Evolutionary conservation across 2,113 vertebrate genomes (phyloP), one percentile per base, ranked within the genome.

Genomic region (Strigops habroptila): DNA sequence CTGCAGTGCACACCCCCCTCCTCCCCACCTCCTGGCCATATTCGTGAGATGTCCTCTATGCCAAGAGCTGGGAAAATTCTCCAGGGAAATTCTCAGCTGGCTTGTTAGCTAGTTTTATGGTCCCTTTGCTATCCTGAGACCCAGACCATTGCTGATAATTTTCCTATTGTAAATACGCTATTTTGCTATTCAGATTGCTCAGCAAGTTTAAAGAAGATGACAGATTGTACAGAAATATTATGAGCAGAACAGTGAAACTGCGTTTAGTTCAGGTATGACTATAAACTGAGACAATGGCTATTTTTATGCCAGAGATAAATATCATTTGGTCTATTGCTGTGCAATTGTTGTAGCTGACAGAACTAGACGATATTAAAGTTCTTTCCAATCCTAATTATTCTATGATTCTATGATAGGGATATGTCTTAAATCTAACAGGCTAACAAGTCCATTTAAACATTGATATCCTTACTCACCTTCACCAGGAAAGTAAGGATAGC

Each of bases 141-240:
- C 44, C 31, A 85, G 31, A 84, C 11, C 18, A 75, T 17, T 76
- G 60, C 27, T 94, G 51, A 51, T 96, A 67, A 83, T 92, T 80
- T 98, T 97, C 95, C 96, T 97, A 95, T 82, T 96, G 95, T 97
- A 98, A 97, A 97, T 91, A 96, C 24, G 57, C 60, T 97, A 60
- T 96, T 98, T 98, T 98, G 97, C 97, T 95, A 96, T 98, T 97
- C 96, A 97, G 96, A 98, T 94, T 91, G 4, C 89, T 96, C 60
- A 73, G 22, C 39, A 55, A 86, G 37, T 78, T 91, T 94, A 86
- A 91, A 88, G 59, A 88, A 81, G 35, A 71, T 60, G 53, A 46
- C 62, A 65, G 28, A 49, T 62, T 25, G 8, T 88, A 48, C n/a
- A 85, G 48, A 53, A 86, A n/a, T 5, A 1, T 43, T 82, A 57